Conservation (phyloP, 2,797 vertebrate species). For the Pseudopleuronectes americanus region DNA sequence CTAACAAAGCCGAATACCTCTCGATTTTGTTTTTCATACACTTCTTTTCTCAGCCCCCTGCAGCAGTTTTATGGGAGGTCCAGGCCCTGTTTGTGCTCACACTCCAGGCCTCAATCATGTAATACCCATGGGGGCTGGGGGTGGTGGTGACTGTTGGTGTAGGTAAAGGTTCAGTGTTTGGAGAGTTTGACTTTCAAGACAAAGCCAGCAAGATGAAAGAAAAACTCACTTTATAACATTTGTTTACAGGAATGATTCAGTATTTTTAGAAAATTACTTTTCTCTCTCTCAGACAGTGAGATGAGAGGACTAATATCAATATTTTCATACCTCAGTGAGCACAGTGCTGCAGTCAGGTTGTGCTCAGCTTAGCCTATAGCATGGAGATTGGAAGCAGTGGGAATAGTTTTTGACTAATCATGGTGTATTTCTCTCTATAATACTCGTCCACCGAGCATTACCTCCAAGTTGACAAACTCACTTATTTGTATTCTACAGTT, state of each 20-base stretch:
- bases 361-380: not conserved
- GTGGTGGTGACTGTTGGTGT: slow-evolving; percentile 5
- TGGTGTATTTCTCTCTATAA: too few species aligned
- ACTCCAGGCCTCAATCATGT: slow-evolving; percentile 14
- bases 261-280: not conserved
- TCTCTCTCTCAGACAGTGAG: not conserved
- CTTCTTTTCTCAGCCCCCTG: slow-evolving; percentile 13
- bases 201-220: slow-evolving; percentile 11
- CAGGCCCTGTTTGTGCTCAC: slow-evolving; percentile 21
- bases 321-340: not conserved
- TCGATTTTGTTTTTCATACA: slow-evolving; percentile 43
- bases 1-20: slow-evolving; percentile 2
- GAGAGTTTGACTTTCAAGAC: slow-evolving; percentile 11
- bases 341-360: not conserved
- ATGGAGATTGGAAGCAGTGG: too few species aligned
- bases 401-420: too few species aligned
- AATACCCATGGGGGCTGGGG: not conserved
- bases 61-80: slow-evolving; percentile 45
- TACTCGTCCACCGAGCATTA: too few species aligned
- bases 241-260: not conserved
- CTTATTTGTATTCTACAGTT: not conserved
- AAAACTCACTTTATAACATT: slow-evolving; percentile 18
- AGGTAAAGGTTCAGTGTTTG: slow-evolving; percentile 12
- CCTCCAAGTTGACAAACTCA: too few species aligned
- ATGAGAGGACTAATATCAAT: slow-evolving; percentile 3